Evolutionary conservation across 2,113 vertebrate species (phyloP), one percentile per base, ranked within the genome.

Genomic region (Spea bombifrons): DNA sequence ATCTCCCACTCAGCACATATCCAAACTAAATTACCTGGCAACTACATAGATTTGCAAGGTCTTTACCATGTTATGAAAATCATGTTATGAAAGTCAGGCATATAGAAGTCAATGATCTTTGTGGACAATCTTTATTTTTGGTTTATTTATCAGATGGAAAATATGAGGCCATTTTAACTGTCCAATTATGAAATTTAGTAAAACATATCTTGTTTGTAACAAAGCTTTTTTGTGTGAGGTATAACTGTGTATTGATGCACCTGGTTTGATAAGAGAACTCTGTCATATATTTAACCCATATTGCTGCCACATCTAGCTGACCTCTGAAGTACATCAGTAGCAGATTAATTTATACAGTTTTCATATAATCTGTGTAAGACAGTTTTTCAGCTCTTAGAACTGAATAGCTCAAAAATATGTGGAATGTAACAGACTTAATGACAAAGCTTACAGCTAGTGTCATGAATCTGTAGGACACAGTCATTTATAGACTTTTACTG

Each of bases 401-500:
- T 15, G 59, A 45, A 50, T 73, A 48, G 48, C 50, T 57, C 61
- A 66, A 73, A 73, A 57, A 73, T 50, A 79, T 79, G 77, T 73
- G 57, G 70, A 52, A 79, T 79, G 50, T 73, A 30, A 73, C 63
- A 66, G 64, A 66, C 69, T 73, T 73, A 73, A 79, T 79, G 71
- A 45, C 71, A 74, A 68, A 68, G 71, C 68, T 61, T 71, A 66
- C 53, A 68, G n/a, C 13, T n/a, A 43, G 78, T 59, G 78, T 74
- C 71, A 80, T 79, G 70, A 80, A 80, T 80, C 71, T 80, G 55
- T 46, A 57, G 71, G 71, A 80, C 78, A 80, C 55, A 53, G 66
- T 44, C 78, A 74, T 80, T 80, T 80, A 80, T 74, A 80, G 71
- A 74, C 78, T 80, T 74, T 67, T 57, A 63, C 65, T 80, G 78